Percentiles rank a stretch among this genome's conserved stretches.
Evolutionary conservation across 1,140 invertebrate genomes (phyloP).

Genomic region (Hyposmocoma kahamanoa): DNA sequence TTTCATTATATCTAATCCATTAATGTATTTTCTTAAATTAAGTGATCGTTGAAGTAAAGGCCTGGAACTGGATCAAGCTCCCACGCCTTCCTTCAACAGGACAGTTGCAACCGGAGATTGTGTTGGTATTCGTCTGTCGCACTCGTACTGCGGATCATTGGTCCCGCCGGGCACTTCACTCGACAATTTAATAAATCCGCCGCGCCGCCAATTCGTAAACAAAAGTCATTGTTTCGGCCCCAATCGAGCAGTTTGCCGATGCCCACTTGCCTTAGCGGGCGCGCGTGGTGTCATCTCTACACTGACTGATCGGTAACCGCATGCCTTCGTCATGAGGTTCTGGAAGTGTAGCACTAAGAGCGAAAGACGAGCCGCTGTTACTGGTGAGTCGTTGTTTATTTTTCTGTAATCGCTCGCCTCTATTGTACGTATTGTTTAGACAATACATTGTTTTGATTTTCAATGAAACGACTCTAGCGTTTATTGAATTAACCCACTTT

Average conservation of each 20-base stretch:
- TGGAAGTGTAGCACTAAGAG: slow-evolving; percentile 52
- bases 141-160: slow-evolving; percentile 40
- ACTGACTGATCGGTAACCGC: slow-evolving; percentile 20
- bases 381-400: slow-evolving; percentile 21
- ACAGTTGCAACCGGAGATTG: slow-evolving; percentile 41
- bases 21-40: neutral
- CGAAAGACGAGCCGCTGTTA: slow-evolving; percentile 27
- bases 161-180: slow-evolving; percentile 34
- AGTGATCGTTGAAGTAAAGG: neutral
- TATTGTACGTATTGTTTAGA: no score
- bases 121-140: slow-evolving; percentile 41
- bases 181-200: slow-evolving; percentile 52
- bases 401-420: neutral
- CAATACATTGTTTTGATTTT: neutral
- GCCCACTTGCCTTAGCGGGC: slow-evolving; percentile 46
- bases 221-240: slow-evolving; percentile 67
- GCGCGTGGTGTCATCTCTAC: slow-evolving; percentile 38
- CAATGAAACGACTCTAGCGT: neutral
- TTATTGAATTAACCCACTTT: slow-evolving; percentile 28
- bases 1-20: slow-evolving; percentile 23
- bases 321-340: slow-evolving; percentile 50
- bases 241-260: slow-evolving; percentile 59
- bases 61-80: slow-evolving; percentile 30
- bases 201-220: slow-evolving; percentile 63
- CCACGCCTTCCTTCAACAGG: slow-evolving; percentile 54